Evolutionary conservation across 2,888 invertebrate species (phyloP).

Genomic region (Cataglyphis livida): DNA sequence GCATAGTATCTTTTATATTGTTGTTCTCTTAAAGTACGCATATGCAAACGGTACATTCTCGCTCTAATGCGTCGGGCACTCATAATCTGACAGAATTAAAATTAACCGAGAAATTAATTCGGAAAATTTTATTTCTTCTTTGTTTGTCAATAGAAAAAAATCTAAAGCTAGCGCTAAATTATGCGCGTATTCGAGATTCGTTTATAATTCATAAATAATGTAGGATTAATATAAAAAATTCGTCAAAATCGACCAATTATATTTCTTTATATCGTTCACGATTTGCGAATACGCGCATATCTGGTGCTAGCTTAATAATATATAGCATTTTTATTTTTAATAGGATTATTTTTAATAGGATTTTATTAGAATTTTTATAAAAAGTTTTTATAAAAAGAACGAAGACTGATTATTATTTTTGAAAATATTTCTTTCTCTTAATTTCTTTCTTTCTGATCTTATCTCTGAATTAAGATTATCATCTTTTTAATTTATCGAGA

Average conservation of each 20-base stretch:
- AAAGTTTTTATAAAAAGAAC: not conserved
- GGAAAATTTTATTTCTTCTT: not conserved
- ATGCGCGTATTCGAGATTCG: no score
- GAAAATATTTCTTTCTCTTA: not conserved
- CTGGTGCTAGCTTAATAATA: not conserved
- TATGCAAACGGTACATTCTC: not conserved
- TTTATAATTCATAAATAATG: no score
- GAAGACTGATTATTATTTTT: not conserved
- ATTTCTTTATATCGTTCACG: no score
- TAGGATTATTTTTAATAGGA: not conserved
- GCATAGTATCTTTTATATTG: not conserved
- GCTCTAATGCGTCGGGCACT: not conserved
- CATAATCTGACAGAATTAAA: not conserved
- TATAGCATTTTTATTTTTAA: not conserved
- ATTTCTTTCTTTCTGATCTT: not conserved
- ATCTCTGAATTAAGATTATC: no score
- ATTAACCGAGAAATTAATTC: not conserved
- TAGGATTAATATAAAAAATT: no score
- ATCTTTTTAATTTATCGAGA: not conserved
- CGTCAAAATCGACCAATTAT: no score
- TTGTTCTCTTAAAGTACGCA: not conserved
- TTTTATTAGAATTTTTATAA: not conserved
- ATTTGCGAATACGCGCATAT: no score
- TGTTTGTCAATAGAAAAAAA: not conserved
- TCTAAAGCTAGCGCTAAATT: no score